Evolutionary conservation across 2,888 invertebrate genomes (phyloP).

Genomic region (Leucozona laternaria): DNA sequence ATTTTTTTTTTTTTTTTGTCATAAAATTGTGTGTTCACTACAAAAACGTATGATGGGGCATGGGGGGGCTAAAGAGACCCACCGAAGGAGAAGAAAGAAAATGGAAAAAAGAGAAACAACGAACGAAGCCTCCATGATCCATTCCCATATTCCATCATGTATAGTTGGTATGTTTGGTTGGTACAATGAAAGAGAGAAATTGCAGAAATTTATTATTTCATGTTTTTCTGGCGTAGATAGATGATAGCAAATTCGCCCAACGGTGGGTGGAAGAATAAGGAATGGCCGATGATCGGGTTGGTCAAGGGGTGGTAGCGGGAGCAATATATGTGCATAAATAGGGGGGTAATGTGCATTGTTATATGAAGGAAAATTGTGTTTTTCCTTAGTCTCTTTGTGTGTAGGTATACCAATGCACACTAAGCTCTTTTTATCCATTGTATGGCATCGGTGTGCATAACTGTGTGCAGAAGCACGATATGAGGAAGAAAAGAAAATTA

Average conservation of each 20-base stretch:
- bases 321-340: conserved; percentile 31
- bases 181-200: conserved; percentile 72
- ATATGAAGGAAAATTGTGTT: conserved; percentile 68
- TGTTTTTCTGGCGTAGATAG: conserved; percentile 53
- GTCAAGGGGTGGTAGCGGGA: not conserved
- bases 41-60: not conserved
- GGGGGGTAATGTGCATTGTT: conserved; percentile 73
- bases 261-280: conserved; percentile 12
- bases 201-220: conserved; percentile 74
- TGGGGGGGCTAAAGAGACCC: conserved; percentile 61
- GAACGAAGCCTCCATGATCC: conserved; percentile 31
- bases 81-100: conserved; percentile 49
- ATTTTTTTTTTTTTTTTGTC: conserved; percentile 55
- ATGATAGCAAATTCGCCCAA: conserved; percentile 25
- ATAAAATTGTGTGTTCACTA: conserved; percentile 64
- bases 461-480: conserved; percentile 38
- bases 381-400: conserved; percentile 67
- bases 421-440: conserved; percentile 25
- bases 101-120: conserved; percentile 65
- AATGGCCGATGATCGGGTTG: not conserved
- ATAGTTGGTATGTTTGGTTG: conserved; percentile 6
- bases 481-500: conserved; percentile 63
- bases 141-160: not conserved
- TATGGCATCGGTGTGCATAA: conserved; percentile 5
- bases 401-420: conserved; percentile 63